Conservation (phyloP, 2,797 vertebrate genomes). For the Sebastes dallii region DNA sequence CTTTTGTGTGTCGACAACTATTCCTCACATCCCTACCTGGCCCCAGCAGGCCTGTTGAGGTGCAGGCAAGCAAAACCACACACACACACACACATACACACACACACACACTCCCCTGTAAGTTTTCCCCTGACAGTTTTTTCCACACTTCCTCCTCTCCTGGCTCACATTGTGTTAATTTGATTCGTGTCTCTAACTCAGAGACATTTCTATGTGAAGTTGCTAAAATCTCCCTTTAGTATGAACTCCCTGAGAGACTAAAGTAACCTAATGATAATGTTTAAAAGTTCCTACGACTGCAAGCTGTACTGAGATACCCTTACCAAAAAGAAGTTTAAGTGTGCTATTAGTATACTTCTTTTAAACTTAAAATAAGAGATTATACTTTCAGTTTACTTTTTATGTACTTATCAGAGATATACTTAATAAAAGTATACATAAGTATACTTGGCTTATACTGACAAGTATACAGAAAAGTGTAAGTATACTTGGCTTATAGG, state of each 20-base stretch:
- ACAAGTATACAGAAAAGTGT: too few species aligned
- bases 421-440: too few species aligned
- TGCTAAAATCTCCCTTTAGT: background rate
- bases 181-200: background rate
- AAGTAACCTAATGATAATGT: background rate
- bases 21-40: slow-evolving; percentile 59
- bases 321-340: too few species aligned
- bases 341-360: too few species aligned
- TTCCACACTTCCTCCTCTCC: slow-evolving; percentile 16
- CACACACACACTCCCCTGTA: background rate
- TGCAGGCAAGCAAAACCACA: slow-evolving; percentile 67
- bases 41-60: slow-evolving; percentile 63
- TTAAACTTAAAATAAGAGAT: too few species aligned
- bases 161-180: slow-evolving; percentile 3
- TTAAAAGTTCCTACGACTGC: background rate
- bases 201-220: background rate
- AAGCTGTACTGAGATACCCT: background rate
- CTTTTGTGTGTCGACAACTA: slow-evolving; percentile 62
- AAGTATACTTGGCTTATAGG: too few species aligned
- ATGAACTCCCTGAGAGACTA: background rate
- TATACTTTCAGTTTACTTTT: too few species aligned
- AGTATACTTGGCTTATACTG: too few species aligned
- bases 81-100: slow-evolving; percentile 9
- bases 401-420: too few species aligned
- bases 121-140: background rate